Evolutionary conservation across 2,888 invertebrate genomes (phyloP).

Genomic region (Phrixothrix hirtus): DNA sequence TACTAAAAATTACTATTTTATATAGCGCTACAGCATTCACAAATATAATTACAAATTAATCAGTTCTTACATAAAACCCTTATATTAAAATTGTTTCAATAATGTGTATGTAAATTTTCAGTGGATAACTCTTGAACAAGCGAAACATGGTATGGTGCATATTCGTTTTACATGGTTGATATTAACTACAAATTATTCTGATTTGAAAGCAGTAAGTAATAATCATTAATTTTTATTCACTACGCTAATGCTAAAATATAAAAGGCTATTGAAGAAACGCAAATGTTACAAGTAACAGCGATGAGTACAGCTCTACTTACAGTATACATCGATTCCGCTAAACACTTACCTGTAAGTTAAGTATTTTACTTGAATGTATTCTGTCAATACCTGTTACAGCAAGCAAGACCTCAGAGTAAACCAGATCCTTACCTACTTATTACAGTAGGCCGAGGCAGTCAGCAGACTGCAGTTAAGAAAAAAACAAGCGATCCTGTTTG

Average conservation of each 20-base stretch:
- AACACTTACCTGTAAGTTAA: slow-evolving; percentile 83
- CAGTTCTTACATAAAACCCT: too few relatives aligned
- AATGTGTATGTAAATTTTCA: slow-evolving; percentile 59
- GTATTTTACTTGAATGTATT: too few relatives aligned
- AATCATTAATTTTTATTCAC: neutral
- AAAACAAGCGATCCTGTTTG: slow-evolving; percentile 90
- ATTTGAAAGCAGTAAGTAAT: slow-evolving; percentile 72
- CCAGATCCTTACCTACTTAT: slow-evolving; percentile 86
- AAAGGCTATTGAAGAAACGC: slow-evolving; percentile 75
- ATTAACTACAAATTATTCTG: slow-evolving; percentile 69
- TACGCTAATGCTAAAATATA: slow-evolving; percentile 28
- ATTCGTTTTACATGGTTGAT: slow-evolving; percentile 88
- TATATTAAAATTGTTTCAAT: slow-evolving; percentile 16
- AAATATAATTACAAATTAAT: too few relatives aligned
- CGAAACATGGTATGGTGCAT: slow-evolving; percentile 93
- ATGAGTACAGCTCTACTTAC: slow-evolving; percentile 79
- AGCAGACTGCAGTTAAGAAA: slow-evolving; percentile 73
- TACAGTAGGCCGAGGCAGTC: slow-evolving; percentile 75
- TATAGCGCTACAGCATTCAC: too few relatives aligned
- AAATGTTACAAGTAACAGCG: slow-evolving; percentile 72
- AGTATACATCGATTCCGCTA: slow-evolving; percentile 90
- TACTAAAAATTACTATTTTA: too few relatives aligned
- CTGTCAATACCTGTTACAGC: too few relatives aligned
- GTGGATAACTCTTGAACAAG: slow-evolving; percentile 95
- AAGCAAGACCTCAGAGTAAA: slow-evolving; percentile 68